Evolutionary conservation across 2,113 vertebrate species (phyloP).

Genomic region (Lepisosteus oculatus): DNA sequence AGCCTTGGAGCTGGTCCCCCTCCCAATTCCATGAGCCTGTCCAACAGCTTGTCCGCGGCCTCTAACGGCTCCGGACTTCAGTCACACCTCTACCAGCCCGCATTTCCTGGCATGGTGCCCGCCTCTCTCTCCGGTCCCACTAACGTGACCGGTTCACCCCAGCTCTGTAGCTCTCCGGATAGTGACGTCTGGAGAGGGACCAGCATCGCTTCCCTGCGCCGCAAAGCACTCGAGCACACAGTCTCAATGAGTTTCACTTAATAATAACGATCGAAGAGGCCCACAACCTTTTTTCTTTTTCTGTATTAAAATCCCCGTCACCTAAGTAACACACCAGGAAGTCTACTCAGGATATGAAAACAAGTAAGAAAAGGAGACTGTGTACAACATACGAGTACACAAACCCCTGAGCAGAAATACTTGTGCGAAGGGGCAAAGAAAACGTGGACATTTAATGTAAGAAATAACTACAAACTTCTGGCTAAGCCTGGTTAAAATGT

Average conservation of each 20-base stretch:
- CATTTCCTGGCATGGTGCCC: slow-evolving; percentile 92
- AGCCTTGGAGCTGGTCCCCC: slow-evolving; percentile 84
- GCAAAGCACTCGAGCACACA: slow-evolving; percentile 98
- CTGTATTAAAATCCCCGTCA: slow-evolving; percentile 27
- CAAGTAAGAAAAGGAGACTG: slow-evolving; percentile 33
- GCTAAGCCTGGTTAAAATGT: slow-evolving; percentile 2
- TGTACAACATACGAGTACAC: slow-evolving; percentile 15
- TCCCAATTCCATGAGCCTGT: slow-evolving; percentile 91
- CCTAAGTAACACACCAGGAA: slow-evolving; percentile 47
- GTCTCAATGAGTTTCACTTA: slow-evolving; percentile 99
- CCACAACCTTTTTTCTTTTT: slow-evolving; percentile 15
- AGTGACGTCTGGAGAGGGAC: slow-evolving; percentile 98
- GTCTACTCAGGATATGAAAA: slow-evolving; percentile 71
- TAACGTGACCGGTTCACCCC: slow-evolving; percentile 89
- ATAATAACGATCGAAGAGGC: slow-evolving; percentile 36
- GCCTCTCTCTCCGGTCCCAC: slow-evolving; percentile 86
- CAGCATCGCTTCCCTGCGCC: slow-evolving; percentile 94
- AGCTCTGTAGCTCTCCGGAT: slow-evolving; percentile 95
- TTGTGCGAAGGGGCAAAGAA: slow-evolving; percentile 9
- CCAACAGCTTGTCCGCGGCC: slow-evolving; percentile 78
- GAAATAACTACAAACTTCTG: background rate
- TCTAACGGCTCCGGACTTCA: slow-evolving; percentile 91
- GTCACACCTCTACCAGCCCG: slow-evolving; percentile 95
- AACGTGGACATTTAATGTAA: background rate
- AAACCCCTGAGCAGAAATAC: slow-evolving; percentile 3